A percentile compares a stretch with the other conserved stretches of the same genome.
These are phyloP conservation scores for Catharus bicknelli DNA, from an alignment of 2,113 vertebrate species.

Conservation along the genomic window DNA sequence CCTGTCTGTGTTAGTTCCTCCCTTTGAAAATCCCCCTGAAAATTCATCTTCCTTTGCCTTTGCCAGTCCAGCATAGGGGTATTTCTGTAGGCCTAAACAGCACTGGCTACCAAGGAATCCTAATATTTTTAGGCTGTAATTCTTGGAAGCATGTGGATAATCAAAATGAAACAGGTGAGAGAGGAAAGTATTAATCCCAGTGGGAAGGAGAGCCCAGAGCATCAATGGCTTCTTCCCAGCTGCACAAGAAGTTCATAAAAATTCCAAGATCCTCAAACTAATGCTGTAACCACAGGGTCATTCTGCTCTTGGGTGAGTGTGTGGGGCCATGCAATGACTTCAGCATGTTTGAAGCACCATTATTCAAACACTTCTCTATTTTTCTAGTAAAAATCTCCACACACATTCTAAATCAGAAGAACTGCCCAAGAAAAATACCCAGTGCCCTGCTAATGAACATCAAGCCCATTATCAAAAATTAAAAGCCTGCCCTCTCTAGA, in stretches of 20 bases:
- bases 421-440: background rate
- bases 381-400: slow-evolving; percentile 1
- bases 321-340: background rate
- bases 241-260: background rate
- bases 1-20: background rate
- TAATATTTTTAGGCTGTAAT: background rate
- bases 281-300: background rate
- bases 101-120: background rate
- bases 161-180: background rate
- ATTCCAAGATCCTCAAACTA: background rate
- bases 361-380: background rate
- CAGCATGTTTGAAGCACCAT: background rate
- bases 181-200: background rate
- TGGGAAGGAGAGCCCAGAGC: background rate
- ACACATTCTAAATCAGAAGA: background rate
- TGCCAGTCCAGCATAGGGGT: background rate
- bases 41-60: background rate
- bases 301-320: background rate
- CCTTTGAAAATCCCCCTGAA: background rate
- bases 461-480: background rate
- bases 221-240: background rate
- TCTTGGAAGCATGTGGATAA: background rate
- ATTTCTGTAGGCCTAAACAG: background rate
- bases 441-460: background rate
- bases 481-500: background rate